Evolutionary conservation across 2,797 vertebrate genomes (phyloP), one percentile per base, ranked within the genome.

Genomic region (Oreortyx pictus): DNA sequence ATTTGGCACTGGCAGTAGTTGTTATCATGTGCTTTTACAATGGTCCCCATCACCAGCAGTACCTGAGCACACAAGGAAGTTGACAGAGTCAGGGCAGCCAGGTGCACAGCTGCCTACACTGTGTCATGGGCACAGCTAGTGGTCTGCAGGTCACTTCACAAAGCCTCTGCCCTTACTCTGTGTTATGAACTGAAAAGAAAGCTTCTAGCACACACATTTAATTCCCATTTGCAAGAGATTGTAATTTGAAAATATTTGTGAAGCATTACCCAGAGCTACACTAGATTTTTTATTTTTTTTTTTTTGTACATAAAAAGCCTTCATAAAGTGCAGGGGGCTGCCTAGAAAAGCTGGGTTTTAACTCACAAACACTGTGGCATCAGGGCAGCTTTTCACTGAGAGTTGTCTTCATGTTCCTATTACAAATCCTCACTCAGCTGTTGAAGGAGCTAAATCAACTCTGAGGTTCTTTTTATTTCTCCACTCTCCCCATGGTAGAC

Each of bases 391-490:
- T 77, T 94, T 90, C 84, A 75, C 54, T 47, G 50, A 50, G 68
- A 47, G 43, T 6, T 75, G 78, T 54, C 0, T 89, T 91, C 11
- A 11, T 62, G 70, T 65, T 93, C 85, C 67, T 77, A 87, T 90
- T 93, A 49, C 71, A 88, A 82, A 91, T 71, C n/a, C 61, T 84
- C 3, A 9, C 65, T 91, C 68, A 39, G 78, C 65, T 88, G 72
- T 72, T 88, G 86, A 71, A 95, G 90, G 78, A 94, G 65, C 68
- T 88, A 71, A 88, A 82, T 70, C 72, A 86, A 67, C 86, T 91
- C 88, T 92, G 90, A 72, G 27, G 82, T 59, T 88, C 78, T 91
- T 93, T 93, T 39, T 59, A 78, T 78, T 91, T 95, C 68, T 88
- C 86, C 57, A 41, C 74, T 87, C 57, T 92, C 88, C 57, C 83